A percentile compares a stretch with the other conserved stretches of the same genome.
These are phyloP conservation scores for Tokudaia muenninki DNA, from an alignment of 2,797 vertebrate species.

Conservation along the genomic window DNA sequence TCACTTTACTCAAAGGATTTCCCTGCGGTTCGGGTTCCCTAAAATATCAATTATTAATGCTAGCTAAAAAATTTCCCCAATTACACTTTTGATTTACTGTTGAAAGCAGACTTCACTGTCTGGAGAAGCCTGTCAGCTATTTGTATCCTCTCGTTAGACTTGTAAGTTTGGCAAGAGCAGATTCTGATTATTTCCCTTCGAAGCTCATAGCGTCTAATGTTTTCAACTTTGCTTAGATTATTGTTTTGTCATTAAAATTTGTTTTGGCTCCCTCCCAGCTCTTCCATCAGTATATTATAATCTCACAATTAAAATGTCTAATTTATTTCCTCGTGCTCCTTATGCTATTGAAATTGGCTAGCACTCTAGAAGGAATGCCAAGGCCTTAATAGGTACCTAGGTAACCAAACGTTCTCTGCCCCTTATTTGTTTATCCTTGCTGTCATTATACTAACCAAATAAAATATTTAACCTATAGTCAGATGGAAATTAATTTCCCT, in stretches of 20 bases:
- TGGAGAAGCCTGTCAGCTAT: neutral
- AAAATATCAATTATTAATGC: slow-evolving; percentile 44
- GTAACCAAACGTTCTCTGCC: slow-evolving; percentile 69
- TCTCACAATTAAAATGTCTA: slow-evolving; percentile 84
- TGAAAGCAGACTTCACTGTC: neutral
- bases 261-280: slow-evolving; percentile 54
- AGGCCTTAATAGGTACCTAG: slow-evolving; percentile 70
- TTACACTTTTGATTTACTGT: slow-evolving; percentile 54
- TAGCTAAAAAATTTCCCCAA: slow-evolving; percentile 30
- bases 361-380: slow-evolving; percentile 62
- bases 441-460: slow-evolving; percentile 72
- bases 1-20: neutral
- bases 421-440: slow-evolving; percentile 77
- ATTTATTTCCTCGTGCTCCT: slow-evolving; percentile 78
- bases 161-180: neutral
- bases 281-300: slow-evolving; percentile 70
- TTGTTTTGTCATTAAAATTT: slow-evolving; percentile 82
- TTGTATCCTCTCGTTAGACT: neutral
- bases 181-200: neutral
- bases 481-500: slow-evolving; percentile 66
- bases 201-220: slow-evolving; percentile 1
- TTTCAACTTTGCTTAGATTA: slow-evolving; percentile 78
- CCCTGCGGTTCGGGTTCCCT: neutral
- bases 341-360: slow-evolving; percentile 71
- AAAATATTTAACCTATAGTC: slow-evolving; percentile 71